Conservation (phyloP, 2,113 vertebrate genomes). For the Tragelaphus buxtoni region DNA sequence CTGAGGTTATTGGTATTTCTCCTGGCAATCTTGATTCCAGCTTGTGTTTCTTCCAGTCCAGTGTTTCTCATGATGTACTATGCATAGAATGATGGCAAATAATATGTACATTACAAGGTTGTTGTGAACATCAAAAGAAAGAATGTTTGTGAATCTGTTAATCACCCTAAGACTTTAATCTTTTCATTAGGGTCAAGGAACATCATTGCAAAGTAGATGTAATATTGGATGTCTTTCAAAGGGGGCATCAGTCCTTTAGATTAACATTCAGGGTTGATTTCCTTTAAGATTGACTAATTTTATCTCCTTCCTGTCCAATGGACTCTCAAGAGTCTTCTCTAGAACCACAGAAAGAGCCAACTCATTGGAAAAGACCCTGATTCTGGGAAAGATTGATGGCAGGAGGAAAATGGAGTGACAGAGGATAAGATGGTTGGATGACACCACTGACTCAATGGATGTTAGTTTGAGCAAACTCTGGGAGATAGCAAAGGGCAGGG, state of each 20-base stretch:
- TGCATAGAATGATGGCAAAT: not conserved
- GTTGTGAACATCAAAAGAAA: not conserved
- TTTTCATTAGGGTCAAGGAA: not conserved
- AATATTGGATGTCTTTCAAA: not conserved
- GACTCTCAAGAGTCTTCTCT: not conserved
- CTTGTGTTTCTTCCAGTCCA: no score
- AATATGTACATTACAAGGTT: not conserved
- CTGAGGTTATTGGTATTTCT: no score
- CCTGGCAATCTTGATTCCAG: no score
- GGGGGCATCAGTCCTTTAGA: not conserved
- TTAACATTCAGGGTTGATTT: not conserved
- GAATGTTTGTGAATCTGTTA: not conserved
- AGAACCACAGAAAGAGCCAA: not conserved
- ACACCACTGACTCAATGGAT: not conserved
- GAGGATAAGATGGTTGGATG: not conserved
- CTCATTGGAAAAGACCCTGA: not conserved
- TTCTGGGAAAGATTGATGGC: not conserved
- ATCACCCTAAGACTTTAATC: not conserved
- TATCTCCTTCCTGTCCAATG: not conserved
- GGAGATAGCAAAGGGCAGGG: not conserved
- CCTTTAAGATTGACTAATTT: not conserved
- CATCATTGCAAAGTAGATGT: not conserved
- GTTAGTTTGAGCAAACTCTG: not conserved
- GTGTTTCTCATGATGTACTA: no score
- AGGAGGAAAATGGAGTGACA: not conserved